Evolutionary conservation across 2,113 vertebrate species (phyloP).

Genomic region (Baryphthengus martii): DNA sequence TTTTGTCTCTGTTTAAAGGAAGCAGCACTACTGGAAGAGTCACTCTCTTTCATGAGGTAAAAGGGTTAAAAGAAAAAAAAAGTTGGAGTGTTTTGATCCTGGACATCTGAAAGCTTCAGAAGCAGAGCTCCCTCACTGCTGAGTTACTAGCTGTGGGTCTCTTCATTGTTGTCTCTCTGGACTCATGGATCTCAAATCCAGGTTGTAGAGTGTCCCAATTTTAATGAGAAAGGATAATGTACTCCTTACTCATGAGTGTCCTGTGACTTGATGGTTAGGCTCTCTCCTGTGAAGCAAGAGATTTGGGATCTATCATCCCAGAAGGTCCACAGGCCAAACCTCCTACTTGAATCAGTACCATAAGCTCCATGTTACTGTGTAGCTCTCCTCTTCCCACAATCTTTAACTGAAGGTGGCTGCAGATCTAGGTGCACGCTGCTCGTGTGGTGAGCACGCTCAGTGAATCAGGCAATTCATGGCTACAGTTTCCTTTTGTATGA

Average conservation of each 20-base stretch:
- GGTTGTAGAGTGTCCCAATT: neutral
- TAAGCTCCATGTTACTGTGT: neutral
- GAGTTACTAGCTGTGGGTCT: neutral
- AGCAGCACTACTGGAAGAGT: neutral
- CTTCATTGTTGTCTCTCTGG: neutral
- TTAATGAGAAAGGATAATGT: neutral
- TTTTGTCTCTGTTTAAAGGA: neutral
- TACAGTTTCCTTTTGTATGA: neutral
- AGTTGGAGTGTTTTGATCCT: neutral
- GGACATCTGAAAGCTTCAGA: neutral
- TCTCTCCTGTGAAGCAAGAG: neutral
- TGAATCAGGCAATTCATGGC: neutral
- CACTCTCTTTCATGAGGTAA: neutral
- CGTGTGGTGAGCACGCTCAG: neutral
- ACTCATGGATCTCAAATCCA: neutral
- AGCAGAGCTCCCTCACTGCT: neutral
- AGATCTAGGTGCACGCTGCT: neutral
- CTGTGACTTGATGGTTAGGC: neutral
- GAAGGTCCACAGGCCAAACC: neutral
- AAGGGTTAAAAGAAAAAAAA: conserved; percentile 7
- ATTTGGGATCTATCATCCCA: neutral
- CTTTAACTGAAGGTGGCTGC: neutral
- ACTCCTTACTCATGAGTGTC: neutral
- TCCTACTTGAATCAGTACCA: neutral
- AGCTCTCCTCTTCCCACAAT: rapidly evolving